phyloP scores from a whole-genome alignment of 1,140 invertebrate genomes.

The Pollicipes pollicipes region DNA sequence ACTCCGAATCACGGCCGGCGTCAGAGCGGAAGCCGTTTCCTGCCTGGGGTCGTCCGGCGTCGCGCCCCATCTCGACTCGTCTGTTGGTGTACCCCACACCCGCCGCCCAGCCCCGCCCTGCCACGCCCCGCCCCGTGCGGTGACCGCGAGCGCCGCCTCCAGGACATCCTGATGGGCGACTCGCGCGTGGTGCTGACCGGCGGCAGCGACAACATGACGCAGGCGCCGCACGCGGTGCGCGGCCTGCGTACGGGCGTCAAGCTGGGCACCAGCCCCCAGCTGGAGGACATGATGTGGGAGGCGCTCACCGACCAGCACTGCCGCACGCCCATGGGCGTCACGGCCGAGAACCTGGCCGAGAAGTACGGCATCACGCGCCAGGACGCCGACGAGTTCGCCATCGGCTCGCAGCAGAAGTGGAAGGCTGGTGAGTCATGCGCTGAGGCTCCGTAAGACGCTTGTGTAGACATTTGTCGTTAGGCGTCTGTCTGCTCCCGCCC shows the following conservation, averaged over 20 bases:
- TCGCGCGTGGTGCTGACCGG: slow-evolving; percentile 76
- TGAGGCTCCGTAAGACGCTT: neutral
- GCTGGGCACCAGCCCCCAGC: slow-evolving; percentile 53
- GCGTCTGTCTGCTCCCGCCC: slow-evolving; percentile 4
- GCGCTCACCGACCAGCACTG: slow-evolving; percentile 76
- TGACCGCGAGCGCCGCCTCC: no score
- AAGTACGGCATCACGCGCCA: slow-evolving; percentile 71
- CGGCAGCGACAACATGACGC: slow-evolving; percentile 89
- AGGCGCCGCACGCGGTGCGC: slow-evolving; percentile 73
- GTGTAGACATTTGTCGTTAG: slow-evolving; percentile 2
- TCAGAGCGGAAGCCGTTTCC: no score
- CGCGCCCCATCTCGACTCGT: no score
- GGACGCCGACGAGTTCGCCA: slow-evolving; percentile 73
- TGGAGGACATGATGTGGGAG: slow-evolving; percentile 88
- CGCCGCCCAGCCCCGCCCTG: no score
- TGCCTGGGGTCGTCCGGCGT: no score
- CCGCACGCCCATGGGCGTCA: slow-evolving; percentile 86
- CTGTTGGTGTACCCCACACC: no score
- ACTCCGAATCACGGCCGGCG: no score
- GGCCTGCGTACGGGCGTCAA: slow-evolving; percentile 77
- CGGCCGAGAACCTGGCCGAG: slow-evolving; percentile 89
- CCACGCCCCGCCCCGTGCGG: no score
- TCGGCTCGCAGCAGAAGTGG: slow-evolving; percentile 67
- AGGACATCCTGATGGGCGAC: slow-evolving; percentile 76
- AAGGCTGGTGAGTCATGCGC: slow-evolving; percentile 43